Conservation (phyloP, 1,140 invertebrate genomes). For the Drosophila tani region DNA sequence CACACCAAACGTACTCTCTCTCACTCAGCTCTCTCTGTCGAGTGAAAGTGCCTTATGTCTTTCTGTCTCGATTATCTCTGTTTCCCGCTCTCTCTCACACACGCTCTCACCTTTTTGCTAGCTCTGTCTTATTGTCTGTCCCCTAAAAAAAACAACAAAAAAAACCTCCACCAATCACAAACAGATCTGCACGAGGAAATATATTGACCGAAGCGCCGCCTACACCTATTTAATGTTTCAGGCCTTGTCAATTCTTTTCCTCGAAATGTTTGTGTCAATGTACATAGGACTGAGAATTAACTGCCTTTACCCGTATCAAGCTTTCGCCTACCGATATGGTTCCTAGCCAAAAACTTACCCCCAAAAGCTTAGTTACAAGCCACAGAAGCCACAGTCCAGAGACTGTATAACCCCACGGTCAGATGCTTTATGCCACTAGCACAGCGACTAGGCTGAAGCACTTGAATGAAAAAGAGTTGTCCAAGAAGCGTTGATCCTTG, state of each 20-base stretch:
- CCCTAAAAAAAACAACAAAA: conserved; percentile 36
- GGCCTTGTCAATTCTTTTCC: conserved; percentile 50
- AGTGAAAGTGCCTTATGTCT: conserved; percentile 72
- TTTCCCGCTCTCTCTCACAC: conserved; percentile 73
- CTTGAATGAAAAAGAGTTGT: conserved; percentile 57
- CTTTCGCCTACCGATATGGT: conserved; percentile 36
- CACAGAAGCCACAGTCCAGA: conserved; percentile 31
- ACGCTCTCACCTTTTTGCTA: conserved; percentile 76
- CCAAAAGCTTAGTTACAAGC: conserved; percentile 57
- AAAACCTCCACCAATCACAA: conserved; percentile 19
- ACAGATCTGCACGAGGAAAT: conserved; percentile 36
- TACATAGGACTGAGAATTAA: conserved; percentile 71
- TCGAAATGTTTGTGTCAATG: conserved; percentile 58
- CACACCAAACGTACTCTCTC: conserved; percentile 75
- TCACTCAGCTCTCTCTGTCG: conserved; percentile 68
- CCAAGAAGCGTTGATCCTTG: conserved; percentile 48
- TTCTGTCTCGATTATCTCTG: conserved; percentile 75
- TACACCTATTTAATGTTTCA: conserved; percentile 17
- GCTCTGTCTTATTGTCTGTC: conserved; percentile 73
- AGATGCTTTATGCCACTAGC: conserved; percentile 43
- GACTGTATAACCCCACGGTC: conserved; percentile 28
- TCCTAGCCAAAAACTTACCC: conserved; percentile 22
- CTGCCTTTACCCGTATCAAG: conserved; percentile 37
- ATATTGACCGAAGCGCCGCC: conserved; percentile 44
- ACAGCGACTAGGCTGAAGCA: conserved; percentile 38